Evolutionary conservation across 2,888 invertebrate species (phyloP).

Genomic region (Tryphoninae sp.): DNA sequence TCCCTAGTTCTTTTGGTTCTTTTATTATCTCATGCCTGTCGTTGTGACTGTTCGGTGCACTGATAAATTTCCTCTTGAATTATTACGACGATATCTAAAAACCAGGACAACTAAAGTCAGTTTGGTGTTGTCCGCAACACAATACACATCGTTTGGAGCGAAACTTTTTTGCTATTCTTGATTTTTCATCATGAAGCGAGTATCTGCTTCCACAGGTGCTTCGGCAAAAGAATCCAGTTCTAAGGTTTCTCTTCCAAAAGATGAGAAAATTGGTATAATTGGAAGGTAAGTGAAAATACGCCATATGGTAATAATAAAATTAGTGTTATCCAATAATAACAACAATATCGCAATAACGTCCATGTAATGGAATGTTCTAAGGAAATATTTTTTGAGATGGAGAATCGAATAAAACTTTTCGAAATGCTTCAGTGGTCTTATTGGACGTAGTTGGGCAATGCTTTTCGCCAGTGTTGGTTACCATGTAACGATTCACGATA

Average conservation of each 20-base stretch:
- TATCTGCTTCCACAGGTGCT: too few relatives aligned
- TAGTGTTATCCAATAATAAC: not conserved
- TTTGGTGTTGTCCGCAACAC: not conserved
- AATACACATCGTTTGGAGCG: not conserved
- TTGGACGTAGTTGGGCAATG: constrained; percentile 99
- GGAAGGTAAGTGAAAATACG: constrained; percentile 85
- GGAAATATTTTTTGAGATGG: not conserved
- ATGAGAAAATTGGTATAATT: constrained; percentile 88
- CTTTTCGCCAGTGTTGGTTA: constrained; percentile 96
- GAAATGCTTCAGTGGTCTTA: constrained; percentile 89
- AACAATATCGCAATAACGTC: not conserved
- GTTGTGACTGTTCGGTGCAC: too few relatives aligned
- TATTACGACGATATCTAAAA: too few relatives aligned
- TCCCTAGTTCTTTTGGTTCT: too few relatives aligned
- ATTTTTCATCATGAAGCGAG: constrained; percentile 25
- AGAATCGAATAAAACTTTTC: not conserved
- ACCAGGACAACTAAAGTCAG: too few relatives aligned
- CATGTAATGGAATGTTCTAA: constrained; percentile 22
- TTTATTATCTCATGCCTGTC: too few relatives aligned
- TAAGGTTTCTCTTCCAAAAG: constrained; percentile 65
- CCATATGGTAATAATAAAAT: not conserved
- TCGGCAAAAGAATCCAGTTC: too few relatives aligned
- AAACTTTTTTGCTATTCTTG: not conserved
- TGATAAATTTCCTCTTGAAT: too few relatives aligned
- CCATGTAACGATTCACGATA: constrained; percentile 93